phyloP scores from a whole-genome alignment of 2,888 invertebrate species.

The Hemistola chrysoprasaria region DNA sequence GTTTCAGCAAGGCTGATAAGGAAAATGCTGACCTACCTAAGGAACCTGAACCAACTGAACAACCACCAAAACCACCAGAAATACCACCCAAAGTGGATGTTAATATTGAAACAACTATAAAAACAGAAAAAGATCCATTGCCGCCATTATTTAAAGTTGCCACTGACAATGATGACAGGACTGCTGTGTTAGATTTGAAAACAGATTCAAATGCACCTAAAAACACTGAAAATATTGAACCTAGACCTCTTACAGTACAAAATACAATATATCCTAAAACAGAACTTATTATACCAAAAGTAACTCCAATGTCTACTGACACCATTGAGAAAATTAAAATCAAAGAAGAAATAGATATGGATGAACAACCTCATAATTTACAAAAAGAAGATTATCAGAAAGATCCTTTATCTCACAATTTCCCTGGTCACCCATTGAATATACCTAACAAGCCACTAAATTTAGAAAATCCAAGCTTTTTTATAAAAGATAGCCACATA shows the following conservation, averaged over 20 bases:
- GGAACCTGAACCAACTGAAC: conserved; percentile 54
- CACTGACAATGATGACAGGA: conserved; percentile 65
- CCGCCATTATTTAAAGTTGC: conserved; percentile 55
- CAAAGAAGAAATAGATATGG: conserved; percentile 75
- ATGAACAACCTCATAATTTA: conserved; percentile 64
- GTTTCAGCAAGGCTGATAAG: conserved; percentile 72
- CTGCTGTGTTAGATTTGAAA: conserved; percentile 64
- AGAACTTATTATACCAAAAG: conserved; percentile 84
- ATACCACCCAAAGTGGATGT: conserved; percentile 56
- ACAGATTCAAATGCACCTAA: conserved; percentile 57
- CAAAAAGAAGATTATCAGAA: conserved; percentile 74
- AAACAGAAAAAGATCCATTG: conserved; percentile 65
- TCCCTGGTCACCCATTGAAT: conserved; percentile 60
- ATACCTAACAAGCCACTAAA: conserved; percentile 69
- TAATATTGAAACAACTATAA: conserved; percentile 55
- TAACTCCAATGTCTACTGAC: conserved; percentile 79
- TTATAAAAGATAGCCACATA: conserved; percentile 72
- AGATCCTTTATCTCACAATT: conserved; percentile 72
- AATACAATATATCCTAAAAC: conserved; percentile 77
- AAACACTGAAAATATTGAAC: conserved; percentile 54
- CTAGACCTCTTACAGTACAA: conserved; percentile 50
- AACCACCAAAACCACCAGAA: conserved; percentile 55
- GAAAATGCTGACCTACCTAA: conserved; percentile 64
- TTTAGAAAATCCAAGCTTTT: conserved; percentile 73
- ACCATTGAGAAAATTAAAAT: conserved; percentile 75